Evolutionary conservation across 2,797 vertebrate species (phyloP).

Genomic region (Threskiornis aethiopicus): DNA sequence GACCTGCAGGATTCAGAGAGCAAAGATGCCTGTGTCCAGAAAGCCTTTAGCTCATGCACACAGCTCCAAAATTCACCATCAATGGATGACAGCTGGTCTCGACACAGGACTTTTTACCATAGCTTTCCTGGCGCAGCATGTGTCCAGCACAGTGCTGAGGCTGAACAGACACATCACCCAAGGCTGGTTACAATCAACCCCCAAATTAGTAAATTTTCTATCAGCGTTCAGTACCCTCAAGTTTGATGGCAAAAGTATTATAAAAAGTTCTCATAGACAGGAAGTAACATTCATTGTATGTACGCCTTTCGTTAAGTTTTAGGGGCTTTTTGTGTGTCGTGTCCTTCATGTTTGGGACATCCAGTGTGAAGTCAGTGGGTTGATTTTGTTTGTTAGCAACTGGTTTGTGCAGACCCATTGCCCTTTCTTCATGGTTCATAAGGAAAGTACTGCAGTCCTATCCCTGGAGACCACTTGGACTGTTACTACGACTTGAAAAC

Average conservation of each 20-base stretch:
- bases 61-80: not conserved
- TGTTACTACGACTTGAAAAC: not conserved
- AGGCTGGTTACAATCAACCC: not conserved
- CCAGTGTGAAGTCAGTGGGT: not conserved
- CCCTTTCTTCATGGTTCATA: not conserved
- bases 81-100: not conserved
- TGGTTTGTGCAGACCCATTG: not conserved
- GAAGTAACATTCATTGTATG: not conserved
- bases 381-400: not conserved
- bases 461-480: not conserved
- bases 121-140: not conserved
- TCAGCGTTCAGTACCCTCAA: not conserved
- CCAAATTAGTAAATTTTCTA: not conserved
- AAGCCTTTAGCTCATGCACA: not conserved
- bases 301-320: not conserved
- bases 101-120: not conserved
- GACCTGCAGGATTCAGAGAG: not conserved
- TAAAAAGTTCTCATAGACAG: not conserved
- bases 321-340: not conserved
- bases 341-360: not conserved
- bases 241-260: not conserved
- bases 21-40: not conserved
- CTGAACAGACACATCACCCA: not conserved
- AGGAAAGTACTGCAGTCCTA: not conserved
- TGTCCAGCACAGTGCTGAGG: not conserved